These are phyloP conservation scores for Pelagia noctiluca DNA, from an alignment of 30 jellyfish, hydroid and myxozoan species.

Conservation along the genomic window DNA sequence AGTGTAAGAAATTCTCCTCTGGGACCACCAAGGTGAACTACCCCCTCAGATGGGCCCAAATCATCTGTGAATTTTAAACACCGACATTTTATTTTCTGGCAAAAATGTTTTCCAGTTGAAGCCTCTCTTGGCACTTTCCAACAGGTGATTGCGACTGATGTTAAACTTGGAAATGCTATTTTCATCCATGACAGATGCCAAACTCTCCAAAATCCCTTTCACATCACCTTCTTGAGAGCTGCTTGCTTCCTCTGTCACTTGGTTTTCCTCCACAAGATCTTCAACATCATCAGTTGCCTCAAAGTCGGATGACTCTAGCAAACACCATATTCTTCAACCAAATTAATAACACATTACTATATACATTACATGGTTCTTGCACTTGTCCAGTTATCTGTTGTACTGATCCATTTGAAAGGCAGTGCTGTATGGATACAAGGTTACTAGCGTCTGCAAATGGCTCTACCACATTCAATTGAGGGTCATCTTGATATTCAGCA, in stretches of 20 bases:
- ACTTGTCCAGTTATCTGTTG: background rate
- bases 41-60: conserved; percentile 27
- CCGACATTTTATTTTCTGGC: conserved; percentile 27
- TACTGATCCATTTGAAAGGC: background rate
- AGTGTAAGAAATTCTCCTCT: conserved; percentile 23
- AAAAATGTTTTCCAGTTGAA: conserved; percentile 18
- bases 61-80: conserved; percentile 37
- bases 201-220: conserved; percentile 22
- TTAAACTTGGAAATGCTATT: conserved; percentile 22
- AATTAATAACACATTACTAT: background rate
- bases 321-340: conserved; percentile 39
- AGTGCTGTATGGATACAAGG: background rate
- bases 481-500: background rate
- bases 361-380: background rate
- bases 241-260: conserved; percentile 27
- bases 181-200: conserved; percentile 28
- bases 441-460: background rate
- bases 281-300: conserved; percentile 39
- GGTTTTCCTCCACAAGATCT: conserved; percentile 27
- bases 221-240: conserved; percentile 23
- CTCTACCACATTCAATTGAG: background rate
- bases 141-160: conserved; percentile 30
- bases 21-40: conserved; percentile 40
- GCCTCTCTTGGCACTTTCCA: conserved; percentile 36
- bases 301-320: conserved; percentile 26